phyloP scores from a whole-genome alignment of 2,888 invertebrate genomes.

The Eugnorisma glareosa region DNA sequence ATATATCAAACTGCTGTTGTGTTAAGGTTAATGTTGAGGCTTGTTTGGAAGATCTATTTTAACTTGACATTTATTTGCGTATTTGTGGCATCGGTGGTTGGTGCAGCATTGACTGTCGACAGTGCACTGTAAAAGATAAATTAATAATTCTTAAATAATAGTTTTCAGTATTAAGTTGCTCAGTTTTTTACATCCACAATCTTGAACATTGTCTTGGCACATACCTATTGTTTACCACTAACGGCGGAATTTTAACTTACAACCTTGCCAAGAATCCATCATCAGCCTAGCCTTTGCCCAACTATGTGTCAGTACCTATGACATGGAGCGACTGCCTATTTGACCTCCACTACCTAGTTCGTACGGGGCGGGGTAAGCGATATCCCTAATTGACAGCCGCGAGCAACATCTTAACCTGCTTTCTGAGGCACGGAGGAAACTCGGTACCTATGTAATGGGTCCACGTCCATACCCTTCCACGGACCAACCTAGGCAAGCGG shows the following conservation, averaged over 20 bases:
- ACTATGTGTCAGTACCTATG: neutral
- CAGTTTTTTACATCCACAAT: neutral
- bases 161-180: neutral
- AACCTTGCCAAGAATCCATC: constrained; percentile 7
- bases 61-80: constrained; percentile 53
- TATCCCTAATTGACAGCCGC: too few relatives aligned
- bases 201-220: neutral
- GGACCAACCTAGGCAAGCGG: too few relatives aligned
- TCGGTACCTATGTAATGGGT: too few relatives aligned
- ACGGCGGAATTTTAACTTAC: neutral
- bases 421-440: too few relatives aligned
- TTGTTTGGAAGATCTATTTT: constrained; percentile 37
- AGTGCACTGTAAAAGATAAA: constrained; percentile 56
- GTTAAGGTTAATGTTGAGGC: neutral
- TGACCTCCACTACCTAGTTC: neutral
- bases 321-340: neutral
- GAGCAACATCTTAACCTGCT: too few relatives aligned
- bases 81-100: constrained; percentile 43
- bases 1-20: neutral
- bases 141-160: neutral
- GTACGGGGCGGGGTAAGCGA: too few relatives aligned
- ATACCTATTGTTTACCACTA: neutral
- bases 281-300: neutral
- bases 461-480: too few relatives aligned
- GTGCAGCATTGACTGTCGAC: constrained; percentile 60